Conservation (phyloP, 2,113 vertebrate species). For the Callorhinus ursinus region DNA sequence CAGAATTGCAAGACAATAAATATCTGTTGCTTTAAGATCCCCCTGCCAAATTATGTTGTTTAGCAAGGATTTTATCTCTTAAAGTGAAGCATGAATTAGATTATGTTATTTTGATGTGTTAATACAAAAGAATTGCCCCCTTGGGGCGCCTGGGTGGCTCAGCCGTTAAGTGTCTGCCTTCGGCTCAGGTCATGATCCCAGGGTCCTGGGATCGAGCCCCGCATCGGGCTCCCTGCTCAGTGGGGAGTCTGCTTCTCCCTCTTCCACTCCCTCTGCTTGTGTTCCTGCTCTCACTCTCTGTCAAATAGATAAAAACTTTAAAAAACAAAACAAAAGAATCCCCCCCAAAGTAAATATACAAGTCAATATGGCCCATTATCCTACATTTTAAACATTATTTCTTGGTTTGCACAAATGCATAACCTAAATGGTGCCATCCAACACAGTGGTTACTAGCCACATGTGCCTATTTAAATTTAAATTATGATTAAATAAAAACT, state of each 20-base stretch:
- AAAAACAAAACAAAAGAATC: not conserved
- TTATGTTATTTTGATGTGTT: not conserved
- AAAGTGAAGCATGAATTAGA: not conserved
- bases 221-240: no score
- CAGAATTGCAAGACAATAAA: not conserved
- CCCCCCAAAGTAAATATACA: not conserved
- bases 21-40: not conserved
- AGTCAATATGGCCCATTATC: not conserved
- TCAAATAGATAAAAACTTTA: no score
- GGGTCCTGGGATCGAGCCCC: no score
- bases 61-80: slow-evolving; percentile 42
- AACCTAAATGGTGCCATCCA: not conserved
- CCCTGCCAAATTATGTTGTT: not conserved
- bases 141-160: no score
- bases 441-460: not conserved
- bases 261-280: no score
- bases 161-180: no score
- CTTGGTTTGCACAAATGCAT: slow-evolving; percentile 13
- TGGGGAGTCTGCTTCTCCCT: no score
- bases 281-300: no score
- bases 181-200: no score
- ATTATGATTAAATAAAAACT: slow-evolving; percentile 38
- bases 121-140: not conserved
- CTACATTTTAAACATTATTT: slow-evolving; percentile 37
- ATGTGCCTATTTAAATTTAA: not conserved